phyloP scores from a whole-genome alignment of 2,888 invertebrate genomes.

The Sesia bembeciformis region DNA sequence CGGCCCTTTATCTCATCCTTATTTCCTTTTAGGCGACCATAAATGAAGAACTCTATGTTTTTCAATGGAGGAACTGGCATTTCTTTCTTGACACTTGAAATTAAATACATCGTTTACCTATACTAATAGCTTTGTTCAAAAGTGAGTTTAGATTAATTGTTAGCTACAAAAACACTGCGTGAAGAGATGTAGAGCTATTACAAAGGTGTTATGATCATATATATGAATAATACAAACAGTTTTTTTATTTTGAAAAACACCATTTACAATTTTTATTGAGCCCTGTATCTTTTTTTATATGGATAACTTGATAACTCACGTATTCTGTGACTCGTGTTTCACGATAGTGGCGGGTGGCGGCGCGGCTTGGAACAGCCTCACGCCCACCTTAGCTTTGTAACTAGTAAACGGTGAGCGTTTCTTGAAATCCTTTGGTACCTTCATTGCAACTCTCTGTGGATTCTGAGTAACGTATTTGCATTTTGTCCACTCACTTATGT shows the following conservation, averaged over 20 bases:
- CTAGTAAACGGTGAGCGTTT: constrained; percentile 72
- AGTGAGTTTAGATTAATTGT: too few species aligned
- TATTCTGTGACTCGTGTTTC: constrained; percentile 48
- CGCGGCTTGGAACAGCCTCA: constrained; percentile 69
- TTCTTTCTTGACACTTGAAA: constrained; percentile 76
- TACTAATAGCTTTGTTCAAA: too few species aligned
- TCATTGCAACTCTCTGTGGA: constrained; percentile 82
- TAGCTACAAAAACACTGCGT: too few species aligned
- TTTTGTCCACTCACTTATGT: constrained; percentile 91
- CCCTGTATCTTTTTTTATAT: too few species aligned
- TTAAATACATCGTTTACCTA: constrained; percentile 12
- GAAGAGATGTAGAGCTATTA: too few species aligned
- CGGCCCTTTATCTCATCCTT: constrained; percentile 79
- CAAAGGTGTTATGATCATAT: neutral
- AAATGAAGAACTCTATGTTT: constrained; percentile 84
- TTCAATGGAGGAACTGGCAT: constrained; percentile 81
- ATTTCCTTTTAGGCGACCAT: constrained; percentile 69
- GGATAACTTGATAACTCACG: too few species aligned
- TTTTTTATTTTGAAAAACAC: too few species aligned
- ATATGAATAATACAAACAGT: too few species aligned
- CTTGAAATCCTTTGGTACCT: constrained; percentile 77
- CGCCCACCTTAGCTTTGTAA: constrained; percentile 74
- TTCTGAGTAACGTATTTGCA: constrained; percentile 82
- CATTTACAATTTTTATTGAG: too few species aligned
- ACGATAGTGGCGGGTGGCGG: constrained; percentile 47